phyloP scores from a whole-genome alignment of 1,140 invertebrate species.

The Cydia splendana region DNA sequence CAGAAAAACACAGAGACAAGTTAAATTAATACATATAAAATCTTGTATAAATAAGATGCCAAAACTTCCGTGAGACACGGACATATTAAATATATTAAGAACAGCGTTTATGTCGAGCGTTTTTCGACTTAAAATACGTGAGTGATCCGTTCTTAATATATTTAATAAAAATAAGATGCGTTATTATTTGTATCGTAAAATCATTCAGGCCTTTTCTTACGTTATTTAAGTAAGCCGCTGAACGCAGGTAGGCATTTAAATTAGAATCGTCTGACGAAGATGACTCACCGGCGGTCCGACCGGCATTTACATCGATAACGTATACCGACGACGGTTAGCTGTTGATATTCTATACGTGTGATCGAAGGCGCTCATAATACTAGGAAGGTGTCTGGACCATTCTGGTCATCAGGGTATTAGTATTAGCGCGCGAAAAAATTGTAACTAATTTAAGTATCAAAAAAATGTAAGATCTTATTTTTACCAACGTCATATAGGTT shows the following conservation, averaged over 20 bases:
- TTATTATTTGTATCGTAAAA: neutral
- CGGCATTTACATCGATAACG: neutral
- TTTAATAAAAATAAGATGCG: too few species aligned
- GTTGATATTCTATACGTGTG: neutral
- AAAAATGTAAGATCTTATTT: too few species aligned
- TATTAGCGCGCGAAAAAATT: neutral
- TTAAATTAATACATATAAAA: neutral
- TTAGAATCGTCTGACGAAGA: neutral
- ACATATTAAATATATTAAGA: too few species aligned
- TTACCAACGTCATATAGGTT: too few species aligned
- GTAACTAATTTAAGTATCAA: too few species aligned
- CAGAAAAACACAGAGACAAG: too few species aligned
- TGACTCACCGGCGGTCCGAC: neutral
- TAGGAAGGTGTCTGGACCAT: neutral
- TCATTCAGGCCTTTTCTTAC: neutral
- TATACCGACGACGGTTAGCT: neutral
- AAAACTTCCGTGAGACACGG: too few species aligned
- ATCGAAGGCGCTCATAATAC: neutral
- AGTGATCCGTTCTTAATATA: too few species aligned
- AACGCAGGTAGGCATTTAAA: neutral
- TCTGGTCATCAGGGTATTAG: neutral
- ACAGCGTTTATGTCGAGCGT: too few species aligned
- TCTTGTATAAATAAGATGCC: too few species aligned
- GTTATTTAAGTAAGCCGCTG: neutral
- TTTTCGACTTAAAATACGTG: too few species aligned